phyloP scores from a whole-genome alignment of 2,888 invertebrate species.

The Megamerina dolium region DNA sequence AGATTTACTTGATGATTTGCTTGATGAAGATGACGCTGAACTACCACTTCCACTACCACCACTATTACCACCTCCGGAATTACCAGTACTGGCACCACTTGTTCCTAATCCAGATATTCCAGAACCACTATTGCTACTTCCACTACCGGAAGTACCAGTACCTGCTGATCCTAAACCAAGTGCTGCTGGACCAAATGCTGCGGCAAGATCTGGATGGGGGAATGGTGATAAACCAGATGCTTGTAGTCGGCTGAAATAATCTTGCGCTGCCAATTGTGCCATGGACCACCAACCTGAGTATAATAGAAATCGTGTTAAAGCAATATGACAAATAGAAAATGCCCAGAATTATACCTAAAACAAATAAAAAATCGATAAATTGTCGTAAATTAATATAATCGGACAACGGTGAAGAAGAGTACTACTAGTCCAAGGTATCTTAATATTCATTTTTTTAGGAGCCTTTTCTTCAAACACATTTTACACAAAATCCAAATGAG shows the following conservation, averaged over 20 bases:
- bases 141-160: constrained; percentile 40
- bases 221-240: constrained; percentile 71
- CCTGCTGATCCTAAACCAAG: constrained; percentile 40
- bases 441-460: constrained; percentile 30
- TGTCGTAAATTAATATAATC: background rate
- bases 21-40: constrained; percentile 36
- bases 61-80: constrained; percentile 38
- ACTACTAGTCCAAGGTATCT: background rate
- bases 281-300: constrained; percentile 88
- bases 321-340: constrained; percentile 1
- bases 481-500: constrained; percentile 20
- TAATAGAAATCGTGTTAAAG: constrained; percentile 48
- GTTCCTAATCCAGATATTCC: constrained; percentile 25
- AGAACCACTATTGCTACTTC: constrained; percentile 30
- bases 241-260: constrained; percentile 77
- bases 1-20: constrained; percentile 45
- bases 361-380: constrained; percentile 4
- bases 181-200: constrained; percentile 52
- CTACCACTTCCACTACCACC: constrained; percentile 33
- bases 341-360: background rate
- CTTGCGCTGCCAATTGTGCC: constrained; percentile 84
- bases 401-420: background rate
- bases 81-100: constrained; percentile 26
- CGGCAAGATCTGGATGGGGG: constrained; percentile 60
- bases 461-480: constrained; percentile 33